Evolutionary conservation across 2,888 invertebrate species (phyloP).

Genomic region (Eupithecia vulgata): DNA sequence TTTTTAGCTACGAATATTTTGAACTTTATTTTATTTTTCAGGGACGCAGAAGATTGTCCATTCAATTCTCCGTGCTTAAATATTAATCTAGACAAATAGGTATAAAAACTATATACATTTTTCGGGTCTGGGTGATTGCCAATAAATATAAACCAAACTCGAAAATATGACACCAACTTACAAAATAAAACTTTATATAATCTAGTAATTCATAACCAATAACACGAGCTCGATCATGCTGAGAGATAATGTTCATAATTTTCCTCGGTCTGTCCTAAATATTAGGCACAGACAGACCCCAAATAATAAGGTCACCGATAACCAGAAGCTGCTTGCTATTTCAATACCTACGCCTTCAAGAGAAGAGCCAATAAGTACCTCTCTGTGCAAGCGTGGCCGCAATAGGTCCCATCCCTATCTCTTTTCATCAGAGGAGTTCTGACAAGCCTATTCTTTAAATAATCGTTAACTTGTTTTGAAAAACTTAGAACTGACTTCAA

Average conservation of each 20-base stretch:
- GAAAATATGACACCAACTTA: too few species aligned
- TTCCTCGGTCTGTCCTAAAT: background rate
- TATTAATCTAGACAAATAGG: too few species aligned
- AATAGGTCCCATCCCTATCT: background rate
- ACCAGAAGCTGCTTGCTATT: background rate
- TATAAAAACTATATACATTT: too few species aligned
- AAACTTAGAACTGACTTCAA: too few species aligned
- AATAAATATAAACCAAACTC: too few species aligned
- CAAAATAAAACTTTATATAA: too few species aligned
- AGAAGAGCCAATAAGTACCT: background rate
- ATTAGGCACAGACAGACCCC: background rate
- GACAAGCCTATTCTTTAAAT: too few species aligned
- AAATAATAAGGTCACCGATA: background rate
- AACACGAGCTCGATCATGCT: background rate
- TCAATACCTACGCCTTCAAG: background rate
- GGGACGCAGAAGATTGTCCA: background rate
- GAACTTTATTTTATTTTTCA: background rate
- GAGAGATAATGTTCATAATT: background rate
- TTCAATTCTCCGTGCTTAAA: too few species aligned
- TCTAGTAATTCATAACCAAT: too few species aligned
- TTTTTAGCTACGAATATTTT: background rate
- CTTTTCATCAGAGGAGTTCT: background rate
- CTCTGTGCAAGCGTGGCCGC: background rate
- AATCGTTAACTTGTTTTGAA: too few species aligned
- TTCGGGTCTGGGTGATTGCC: too few species aligned